Base-by-base conservation (phyloP, 2,888 invertebrate species). In the Oeneis ivallda region DNA sequence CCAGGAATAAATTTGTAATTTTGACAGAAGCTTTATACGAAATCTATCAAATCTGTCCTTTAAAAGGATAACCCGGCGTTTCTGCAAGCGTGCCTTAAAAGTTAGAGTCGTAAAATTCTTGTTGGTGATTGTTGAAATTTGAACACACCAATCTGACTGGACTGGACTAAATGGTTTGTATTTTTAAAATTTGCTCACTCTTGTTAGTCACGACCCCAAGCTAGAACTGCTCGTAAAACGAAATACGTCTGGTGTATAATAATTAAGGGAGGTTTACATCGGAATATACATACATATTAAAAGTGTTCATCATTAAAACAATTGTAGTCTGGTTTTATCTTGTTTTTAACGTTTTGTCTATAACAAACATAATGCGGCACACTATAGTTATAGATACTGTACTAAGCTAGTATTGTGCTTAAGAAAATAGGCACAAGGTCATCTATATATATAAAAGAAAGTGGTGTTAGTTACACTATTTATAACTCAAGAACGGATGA, bases 231-330 rank as follows among this genome's bases (percentile, higher is more conserved):
- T 15, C 6, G 41, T 43, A 26, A 61, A 61, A 61, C 50, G 50
- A 60, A 49, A 34, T 49, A 13, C 56, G 41, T 17, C 41, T 60
- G 49, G 34, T 26, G 39, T 26, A 60, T 50, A 60, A 61, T 39
- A 61, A 62, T 43, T 43, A 53, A 62, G 53, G 11, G 43, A 62
- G 15, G 43, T 19, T 15, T 32, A 62, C 39, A 11, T 43, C 32
- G 26, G 11, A 13, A 41, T 39, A 52, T 15, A 32, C 52, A 43
- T 15, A 32, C 52, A 32, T 61, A 62, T 53, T 53, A 52, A 52
- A 52, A 50, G 32, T 52, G 41, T 62, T 32, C 43, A 11, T 11
- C 32, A 34, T 15, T 15, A 53, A 62, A 53, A 32, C 43, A 53
- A 41, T 34, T 9, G 37, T 5, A 13, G 32, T 13, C 17, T 26